phyloP scores from a whole-genome alignment of 2,888 invertebrate species.

The Nomada flava region DNA sequence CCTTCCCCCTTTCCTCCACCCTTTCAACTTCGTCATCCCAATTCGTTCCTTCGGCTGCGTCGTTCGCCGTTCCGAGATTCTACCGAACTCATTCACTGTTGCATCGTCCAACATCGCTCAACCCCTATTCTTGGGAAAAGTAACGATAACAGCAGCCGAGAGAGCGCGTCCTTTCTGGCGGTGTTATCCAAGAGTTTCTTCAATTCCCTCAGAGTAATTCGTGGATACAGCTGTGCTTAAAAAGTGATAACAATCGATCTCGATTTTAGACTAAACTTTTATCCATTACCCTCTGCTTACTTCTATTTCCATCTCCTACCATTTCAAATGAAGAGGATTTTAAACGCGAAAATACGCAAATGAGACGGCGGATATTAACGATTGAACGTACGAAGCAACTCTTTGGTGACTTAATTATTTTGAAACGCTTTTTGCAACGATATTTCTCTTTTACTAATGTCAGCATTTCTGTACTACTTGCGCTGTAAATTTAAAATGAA shows the following conservation, averaged over 20 bases:
- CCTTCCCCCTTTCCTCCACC: constrained; percentile 43
- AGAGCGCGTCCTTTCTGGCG: neutral
- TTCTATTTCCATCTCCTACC: too few relatives aligned
- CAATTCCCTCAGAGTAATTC: constrained; percentile 2
- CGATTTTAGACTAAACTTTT: too few relatives aligned
- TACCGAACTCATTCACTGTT: constrained; percentile 47
- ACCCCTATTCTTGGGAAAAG: constrained; percentile 37
- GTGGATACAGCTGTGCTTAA: constrained; percentile 36
- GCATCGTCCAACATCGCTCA: constrained; percentile 38
- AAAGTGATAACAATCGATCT: constrained; percentile 39
- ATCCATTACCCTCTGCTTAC: too few relatives aligned
- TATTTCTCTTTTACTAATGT: too few relatives aligned
- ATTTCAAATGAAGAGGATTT: too few relatives aligned
- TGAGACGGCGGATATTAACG: too few relatives aligned
- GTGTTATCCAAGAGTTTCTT: constrained; percentile 21
- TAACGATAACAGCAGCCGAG: constrained; percentile 31
- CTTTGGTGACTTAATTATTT: too few relatives aligned
- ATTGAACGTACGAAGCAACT: too few relatives aligned
- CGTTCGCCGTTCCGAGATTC: constrained; percentile 47
- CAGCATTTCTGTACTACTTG: too few relatives aligned
- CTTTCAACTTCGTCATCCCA: constrained; percentile 59
- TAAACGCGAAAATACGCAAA: too few relatives aligned
- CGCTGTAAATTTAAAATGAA: too few relatives aligned
- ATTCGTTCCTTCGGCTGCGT: constrained; percentile 43
- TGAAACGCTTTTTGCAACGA: too few relatives aligned